These are phyloP conservation scores for Pyrgus malvae DNA, from an alignment of 2,888 invertebrate species.

Conservation along the genomic window DNA sequence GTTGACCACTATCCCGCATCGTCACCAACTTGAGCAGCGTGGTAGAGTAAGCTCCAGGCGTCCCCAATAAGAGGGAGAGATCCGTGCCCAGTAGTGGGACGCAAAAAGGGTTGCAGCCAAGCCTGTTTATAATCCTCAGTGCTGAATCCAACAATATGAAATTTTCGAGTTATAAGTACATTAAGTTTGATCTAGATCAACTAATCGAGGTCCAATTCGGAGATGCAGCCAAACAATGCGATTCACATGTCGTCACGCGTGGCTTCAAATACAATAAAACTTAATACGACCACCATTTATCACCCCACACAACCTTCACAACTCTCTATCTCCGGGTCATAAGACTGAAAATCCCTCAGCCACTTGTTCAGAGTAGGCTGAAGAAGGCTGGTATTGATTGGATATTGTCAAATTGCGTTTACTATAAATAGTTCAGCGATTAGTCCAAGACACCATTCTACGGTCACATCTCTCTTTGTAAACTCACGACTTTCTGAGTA, in stretches of 20 bases:
- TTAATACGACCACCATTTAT: background rate
- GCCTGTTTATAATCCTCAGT: too few relatives aligned
- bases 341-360: slow-evolving; percentile 30
- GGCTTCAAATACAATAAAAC: slow-evolving; percentile 20
- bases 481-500: slow-evolving; percentile 6
- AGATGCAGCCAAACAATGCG: slow-evolving; percentile 15
- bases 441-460: slow-evolving; percentile 53
- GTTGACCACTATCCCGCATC: too few relatives aligned
- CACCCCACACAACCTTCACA: background rate
- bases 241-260: slow-evolving; percentile 22
- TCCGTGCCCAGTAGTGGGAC: too few relatives aligned
- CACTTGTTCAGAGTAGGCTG: slow-evolving; percentile 9
- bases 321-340: background rate
- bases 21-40: too few relatives aligned
- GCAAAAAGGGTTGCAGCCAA: too few relatives aligned
- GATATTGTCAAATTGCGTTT: slow-evolving; percentile 46
- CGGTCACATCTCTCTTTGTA: slow-evolving; percentile 30
- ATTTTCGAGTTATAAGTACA: too few relatives aligned
- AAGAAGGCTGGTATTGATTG: slow-evolving; percentile 35
- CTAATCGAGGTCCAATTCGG: slow-evolving; percentile 3
- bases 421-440: slow-evolving; percentile 59
- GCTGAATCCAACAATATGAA: too few relatives aligned
- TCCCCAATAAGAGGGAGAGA: too few relatives aligned
- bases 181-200: slow-evolving; percentile 11
- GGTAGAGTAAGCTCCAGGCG: too few relatives aligned